phyloP scores from a whole-genome alignment of 2,888 invertebrate species.

The Lydus trimaculatus region DNA sequence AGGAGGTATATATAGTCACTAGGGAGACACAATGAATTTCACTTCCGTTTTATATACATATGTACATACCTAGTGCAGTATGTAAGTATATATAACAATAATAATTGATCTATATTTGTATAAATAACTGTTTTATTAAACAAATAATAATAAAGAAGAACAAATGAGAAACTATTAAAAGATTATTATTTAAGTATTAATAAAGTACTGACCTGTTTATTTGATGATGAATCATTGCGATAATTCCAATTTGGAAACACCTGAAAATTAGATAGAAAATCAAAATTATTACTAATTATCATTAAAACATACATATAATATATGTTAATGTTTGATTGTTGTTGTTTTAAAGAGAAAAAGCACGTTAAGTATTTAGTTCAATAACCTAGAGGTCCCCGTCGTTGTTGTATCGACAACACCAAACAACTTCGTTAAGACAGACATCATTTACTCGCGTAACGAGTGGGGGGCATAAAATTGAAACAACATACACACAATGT shows the following conservation, averaged over 20 bases:
- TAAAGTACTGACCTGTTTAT: constrained; percentile 11
- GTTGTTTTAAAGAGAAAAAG: constrained; percentile 2
- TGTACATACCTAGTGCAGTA: no score
- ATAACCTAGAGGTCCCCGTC: constrained; percentile 2
- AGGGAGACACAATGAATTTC: constrained; percentile 30
- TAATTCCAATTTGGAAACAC: not conserved
- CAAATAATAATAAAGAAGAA: not conserved
- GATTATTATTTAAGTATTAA: no score
- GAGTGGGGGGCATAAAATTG: not conserved
- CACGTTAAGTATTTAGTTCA: constrained; percentile 5
- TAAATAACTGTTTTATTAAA: not conserved
- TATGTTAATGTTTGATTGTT: not conserved
- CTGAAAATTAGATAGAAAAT: constrained; percentile 6
- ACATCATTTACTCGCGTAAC: not conserved
- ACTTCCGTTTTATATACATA: constrained; percentile 17
- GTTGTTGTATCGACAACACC: constrained; percentile 9
- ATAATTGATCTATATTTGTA: not conserved
- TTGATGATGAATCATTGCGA: constrained; percentile 4
- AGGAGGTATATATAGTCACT: constrained; percentile 16
- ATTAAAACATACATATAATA: not conserved
- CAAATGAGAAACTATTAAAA: no score
- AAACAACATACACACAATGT: constrained; percentile 4
- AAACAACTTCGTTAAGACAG: constrained; percentile 8
- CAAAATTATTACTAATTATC: not conserved
- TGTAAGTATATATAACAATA: no score